Evolutionary conservation across 2,797 vertebrate genomes (phyloP).

Genomic region (Steatocranus sp.): DNA sequence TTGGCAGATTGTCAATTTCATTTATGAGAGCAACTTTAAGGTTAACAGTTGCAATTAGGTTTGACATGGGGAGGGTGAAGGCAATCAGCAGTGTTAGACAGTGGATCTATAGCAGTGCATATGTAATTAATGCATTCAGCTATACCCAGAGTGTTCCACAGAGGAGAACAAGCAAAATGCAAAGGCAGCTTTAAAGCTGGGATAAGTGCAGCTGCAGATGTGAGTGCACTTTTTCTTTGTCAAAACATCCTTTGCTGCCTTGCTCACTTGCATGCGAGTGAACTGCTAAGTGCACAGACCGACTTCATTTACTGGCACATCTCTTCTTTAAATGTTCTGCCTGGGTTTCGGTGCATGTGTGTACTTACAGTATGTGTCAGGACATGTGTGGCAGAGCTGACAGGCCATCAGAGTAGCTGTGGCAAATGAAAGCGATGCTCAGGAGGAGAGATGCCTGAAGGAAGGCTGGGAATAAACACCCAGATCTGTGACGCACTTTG

Average conservation of each 20-base stretch:
- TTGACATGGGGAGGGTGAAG: constrained; percentile 48
- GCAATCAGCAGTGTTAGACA: constrained; percentile 51
- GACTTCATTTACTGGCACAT: not conserved
- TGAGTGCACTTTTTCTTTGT: constrained; percentile 35
- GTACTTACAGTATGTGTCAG: not conserved
- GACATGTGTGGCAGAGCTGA: constrained; percentile 47
- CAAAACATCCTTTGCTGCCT: not conserved
- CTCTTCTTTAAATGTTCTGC: not conserved
- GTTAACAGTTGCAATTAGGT: constrained; percentile 65
- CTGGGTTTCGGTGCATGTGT: not conserved
- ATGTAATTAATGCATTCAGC: constrained; percentile 58
- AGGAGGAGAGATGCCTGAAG: constrained; percentile 63
- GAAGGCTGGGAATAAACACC: constrained; percentile 66
- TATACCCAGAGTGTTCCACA: not conserved
- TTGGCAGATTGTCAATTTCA: constrained; percentile 64
- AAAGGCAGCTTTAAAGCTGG: constrained; percentile 3
- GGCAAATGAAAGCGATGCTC: constrained; percentile 65
- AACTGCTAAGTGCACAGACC: not conserved
- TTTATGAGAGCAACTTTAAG: constrained; percentile 65
- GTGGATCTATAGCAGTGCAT: constrained; percentile 50
- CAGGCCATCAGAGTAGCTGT: constrained; percentile 60
- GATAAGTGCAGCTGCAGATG: constrained; percentile 20
- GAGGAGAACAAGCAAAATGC: constrained; percentile 7
- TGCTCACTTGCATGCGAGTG: not conserved
- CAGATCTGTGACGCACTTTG: constrained; percentile 68